A percentile compares a stretch with the other conserved stretches of the same genome.
Conservation (phyloP, 2,888 invertebrate genomes). For the Cerastis rubricosa region DNA sequence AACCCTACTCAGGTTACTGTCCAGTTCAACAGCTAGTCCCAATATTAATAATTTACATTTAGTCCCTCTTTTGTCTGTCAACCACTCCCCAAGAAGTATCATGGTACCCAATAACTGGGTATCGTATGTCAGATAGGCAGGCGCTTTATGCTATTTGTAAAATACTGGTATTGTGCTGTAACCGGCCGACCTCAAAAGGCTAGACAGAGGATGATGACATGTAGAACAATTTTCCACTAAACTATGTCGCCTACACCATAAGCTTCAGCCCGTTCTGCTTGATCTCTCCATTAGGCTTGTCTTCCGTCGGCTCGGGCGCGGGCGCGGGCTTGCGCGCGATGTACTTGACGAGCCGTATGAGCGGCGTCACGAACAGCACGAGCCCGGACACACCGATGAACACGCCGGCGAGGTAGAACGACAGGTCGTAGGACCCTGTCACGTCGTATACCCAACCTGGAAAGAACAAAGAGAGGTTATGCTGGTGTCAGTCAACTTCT, state of each 20-base stretch:
- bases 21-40: neutral
- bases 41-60: neutral
- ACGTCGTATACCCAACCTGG: slow-evolving; percentile 96
- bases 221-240: neutral
- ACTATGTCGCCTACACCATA: slow-evolving; percentile 35
- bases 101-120: neutral
- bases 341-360: slow-evolving; percentile 62
- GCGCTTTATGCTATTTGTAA: neutral
- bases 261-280: slow-evolving; percentile 75
- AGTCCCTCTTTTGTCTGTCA: neutral
- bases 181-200: neutral
- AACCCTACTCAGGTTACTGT: neutral
- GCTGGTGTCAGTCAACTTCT: neutral
- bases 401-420: slow-evolving; percentile 95
- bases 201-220: neutral
- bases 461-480: neutral
- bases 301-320: rapidly evolving
- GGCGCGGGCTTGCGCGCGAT: slow-evolving; percentile 31
- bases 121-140: neutral
- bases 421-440: slow-evolving; percentile 94
- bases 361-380: slow-evolving; percentile 87
- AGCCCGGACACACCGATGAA: slow-evolving; percentile 95
- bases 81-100: neutral
- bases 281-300: slow-evolving; percentile 65
- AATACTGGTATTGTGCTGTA: slow-evolving; percentile 3